Base-by-base conservation (phyloP, 2,888 invertebrate species). In the Thysanoteuthis rhombus region DNA sequence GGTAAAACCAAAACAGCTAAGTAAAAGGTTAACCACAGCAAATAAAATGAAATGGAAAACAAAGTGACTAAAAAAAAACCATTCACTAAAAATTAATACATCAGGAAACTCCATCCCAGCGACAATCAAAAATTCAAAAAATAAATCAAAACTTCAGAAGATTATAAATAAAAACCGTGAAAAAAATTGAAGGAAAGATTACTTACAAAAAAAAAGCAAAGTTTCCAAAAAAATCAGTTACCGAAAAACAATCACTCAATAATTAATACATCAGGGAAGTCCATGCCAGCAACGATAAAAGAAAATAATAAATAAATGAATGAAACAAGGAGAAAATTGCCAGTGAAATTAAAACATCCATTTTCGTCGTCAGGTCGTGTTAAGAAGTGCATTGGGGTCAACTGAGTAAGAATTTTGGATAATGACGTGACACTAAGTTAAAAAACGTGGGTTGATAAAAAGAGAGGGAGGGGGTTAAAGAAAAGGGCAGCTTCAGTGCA, bases 331-430 rank as follows among this genome's bases (percentile, higher is more conserved):
- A 75, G 36, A 75, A 75, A 36, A 36, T 16, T 75, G 16, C n/a
- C 4, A 75, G 52, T 10, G 10, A 75, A 75, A 75, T 75, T n/a
- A 75, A 75, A 75, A n/a, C 75, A n/a, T 75, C 75, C 75, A 75
- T 75, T 75, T 75, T 75, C 12, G 75, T 75, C 75, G n/a, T 75
- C n/a, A 75, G n/a, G n/a, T 36, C 16, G 75, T 75, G 75, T 75
- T 75, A 75, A 75, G n/a, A 75, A 75, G 75, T 75, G 75, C 75
- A 75, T n/a, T 75, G n/a, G n/a, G n/a, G 75, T 75, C 75, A 75
- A 75, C n/a, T n/a, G 4, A 16, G 16, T 12, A 75, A 75, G 36
- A 75, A 75, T 75, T 75, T n/a, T 75, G n/a, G n/a, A n/a, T 75
- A 19, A 75, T 75, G 75, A n/a, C 75, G 75, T 75, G 75, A 75